A percentile compares a stretch with the other conserved stretches of the same genome.
These are phyloP conservation scores for Oopsacas minuta DNA, from an alignment of 37 sponge, comb jelly and placozoan genomes.

Conservation along the genomic window DNA sequence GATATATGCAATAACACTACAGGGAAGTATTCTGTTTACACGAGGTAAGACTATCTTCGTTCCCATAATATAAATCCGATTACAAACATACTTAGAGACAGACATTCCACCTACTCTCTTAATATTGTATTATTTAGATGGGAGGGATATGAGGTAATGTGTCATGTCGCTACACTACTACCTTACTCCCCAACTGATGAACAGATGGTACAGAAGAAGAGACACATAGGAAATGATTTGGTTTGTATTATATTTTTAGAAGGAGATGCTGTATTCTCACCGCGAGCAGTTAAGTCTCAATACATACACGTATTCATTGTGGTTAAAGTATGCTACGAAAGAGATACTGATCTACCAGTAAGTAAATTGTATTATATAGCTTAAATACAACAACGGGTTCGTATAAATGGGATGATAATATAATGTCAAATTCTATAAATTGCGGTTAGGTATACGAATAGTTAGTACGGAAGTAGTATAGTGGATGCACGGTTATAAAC, in stretches of 20 bases:
- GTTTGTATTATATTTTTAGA: constrained; percentile 88
- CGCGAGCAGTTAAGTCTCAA: constrained; percentile 75
- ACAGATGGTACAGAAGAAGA: constrained; percentile 82
- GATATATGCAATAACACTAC: constrained; percentile 64
- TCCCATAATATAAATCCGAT: background rate
- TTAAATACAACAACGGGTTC: no score
- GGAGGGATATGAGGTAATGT: constrained; percentile 70
- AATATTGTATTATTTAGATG: constrained; percentile 20
- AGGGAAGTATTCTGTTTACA: constrained; percentile 67
- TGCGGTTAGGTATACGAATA: no score
- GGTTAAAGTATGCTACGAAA: constrained; percentile 50
- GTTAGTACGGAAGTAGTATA: no score
- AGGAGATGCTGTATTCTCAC: constrained; percentile 61
- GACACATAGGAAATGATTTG: constrained; percentile 95
- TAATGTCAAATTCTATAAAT: no score
- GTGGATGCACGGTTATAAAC: no score
- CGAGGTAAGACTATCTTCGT: constrained; percentile 31
- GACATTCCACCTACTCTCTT: background rate
- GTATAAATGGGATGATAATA: no score
- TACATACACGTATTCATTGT: constrained; percentile 88
- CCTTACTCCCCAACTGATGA: constrained; percentile 67
- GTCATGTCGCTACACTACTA: constrained; percentile 83
- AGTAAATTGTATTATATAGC: background rate
- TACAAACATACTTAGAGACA: background rate
- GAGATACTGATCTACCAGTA: background rate